These are phyloP conservation scores for Oreochromis aureus DNA, from an alignment of 2,113 vertebrate genomes.

Conservation along the genomic window DNA sequence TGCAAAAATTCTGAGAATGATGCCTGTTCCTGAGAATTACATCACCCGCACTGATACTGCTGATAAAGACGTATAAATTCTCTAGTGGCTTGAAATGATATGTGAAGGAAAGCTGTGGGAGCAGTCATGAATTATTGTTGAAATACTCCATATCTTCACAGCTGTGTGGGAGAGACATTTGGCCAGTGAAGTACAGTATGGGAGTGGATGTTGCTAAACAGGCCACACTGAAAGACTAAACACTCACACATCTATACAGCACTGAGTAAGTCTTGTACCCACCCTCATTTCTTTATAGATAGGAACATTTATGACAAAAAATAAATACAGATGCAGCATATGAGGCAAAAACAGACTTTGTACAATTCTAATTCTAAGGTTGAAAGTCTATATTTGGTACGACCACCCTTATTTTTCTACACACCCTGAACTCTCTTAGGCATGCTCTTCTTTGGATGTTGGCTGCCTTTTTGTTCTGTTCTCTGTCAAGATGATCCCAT, in stretches of 20 bases:
- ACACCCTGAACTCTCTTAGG: not conserved
- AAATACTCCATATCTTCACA: not conserved
- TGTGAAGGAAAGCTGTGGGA: not conserved
- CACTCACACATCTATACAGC: not conserved
- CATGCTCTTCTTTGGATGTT: not conserved
- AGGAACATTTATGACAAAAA: not conserved
- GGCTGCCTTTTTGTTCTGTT: not conserved
- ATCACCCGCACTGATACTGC: not conserved
- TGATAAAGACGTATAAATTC: not conserved
- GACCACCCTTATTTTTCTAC: not conserved
- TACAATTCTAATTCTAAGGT: not conserved
- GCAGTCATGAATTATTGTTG: not conserved
- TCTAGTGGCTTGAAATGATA: not conserved
- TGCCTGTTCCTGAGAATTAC: not conserved
- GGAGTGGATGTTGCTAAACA: not conserved
- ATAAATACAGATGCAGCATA: not conserved
- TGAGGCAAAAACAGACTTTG: not conserved
- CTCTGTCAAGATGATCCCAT: not conserved
- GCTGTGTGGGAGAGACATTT: slow-evolving; percentile 44
- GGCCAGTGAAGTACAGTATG: slow-evolving; percentile 15
- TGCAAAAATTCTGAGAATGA: not conserved
- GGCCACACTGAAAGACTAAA: not conserved
- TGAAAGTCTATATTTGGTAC: not conserved
- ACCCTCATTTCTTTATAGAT: not conserved
- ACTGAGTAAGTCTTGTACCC: not conserved